phyloP scores from a whole-genome alignment of 2,797 vertebrate species.

The Etheostoma nigrum region DNA sequence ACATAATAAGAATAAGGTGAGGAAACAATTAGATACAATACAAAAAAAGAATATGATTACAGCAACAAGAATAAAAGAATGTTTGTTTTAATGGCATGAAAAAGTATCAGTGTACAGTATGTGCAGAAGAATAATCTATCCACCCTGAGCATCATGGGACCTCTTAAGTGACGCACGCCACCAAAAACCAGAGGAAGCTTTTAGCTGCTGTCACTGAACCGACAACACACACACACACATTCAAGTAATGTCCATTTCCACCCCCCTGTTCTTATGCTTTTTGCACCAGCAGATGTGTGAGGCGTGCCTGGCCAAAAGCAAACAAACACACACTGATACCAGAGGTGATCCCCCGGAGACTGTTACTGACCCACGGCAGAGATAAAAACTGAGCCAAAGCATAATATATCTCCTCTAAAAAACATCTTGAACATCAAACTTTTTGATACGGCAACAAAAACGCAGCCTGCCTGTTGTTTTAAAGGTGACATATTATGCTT shows the following conservation, averaged over 20 bases:
- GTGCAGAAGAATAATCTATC: neutral
- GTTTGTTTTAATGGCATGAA: too few relatives aligned
- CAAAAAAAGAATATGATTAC: neutral
- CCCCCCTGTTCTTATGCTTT: constrained; percentile 56
- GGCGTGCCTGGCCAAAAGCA: constrained; percentile 44
- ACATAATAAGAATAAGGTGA: neutral
- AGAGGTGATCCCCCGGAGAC: neutral
- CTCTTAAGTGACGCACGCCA: constrained; percentile 58
- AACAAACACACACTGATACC: constrained; percentile 71
- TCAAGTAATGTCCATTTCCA: constrained; percentile 6
- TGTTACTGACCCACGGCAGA: neutral
- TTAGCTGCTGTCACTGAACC: constrained; percentile 59
- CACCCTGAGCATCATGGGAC: constrained; percentile 3
- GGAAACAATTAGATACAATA: neutral
- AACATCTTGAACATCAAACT: neutral
- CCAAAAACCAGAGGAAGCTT: constrained; percentile 52
- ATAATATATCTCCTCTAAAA: neutral
- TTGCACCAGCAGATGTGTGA: constrained; percentile 73
- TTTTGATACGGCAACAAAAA: neutral
- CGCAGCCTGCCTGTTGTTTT: too few relatives aligned
- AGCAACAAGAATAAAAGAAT: neutral
- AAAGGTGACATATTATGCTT: too few relatives aligned
- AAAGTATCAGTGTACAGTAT: neutral
- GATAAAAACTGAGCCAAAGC: neutral
- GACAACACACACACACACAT: constrained; percentile 13